These are phyloP conservation scores for Hyles lineata DNA, from an alignment of 2,888 invertebrate species.

Conservation along the genomic window DNA sequence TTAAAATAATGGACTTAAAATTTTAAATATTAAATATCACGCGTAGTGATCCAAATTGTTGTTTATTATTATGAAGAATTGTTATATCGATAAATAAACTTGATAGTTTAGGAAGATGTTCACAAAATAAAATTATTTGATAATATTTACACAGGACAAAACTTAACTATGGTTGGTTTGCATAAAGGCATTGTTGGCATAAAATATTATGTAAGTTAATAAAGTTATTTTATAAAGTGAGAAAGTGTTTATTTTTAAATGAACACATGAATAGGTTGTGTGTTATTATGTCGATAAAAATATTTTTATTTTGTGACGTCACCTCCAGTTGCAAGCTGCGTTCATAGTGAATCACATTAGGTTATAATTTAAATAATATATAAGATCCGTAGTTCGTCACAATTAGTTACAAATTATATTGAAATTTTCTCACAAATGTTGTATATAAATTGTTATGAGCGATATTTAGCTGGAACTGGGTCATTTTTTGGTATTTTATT, in stretches of 20 bases:
- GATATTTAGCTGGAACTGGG: neutral
- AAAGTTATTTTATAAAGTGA: too few species aligned
- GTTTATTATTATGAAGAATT: neutral
- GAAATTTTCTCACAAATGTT: neutral
- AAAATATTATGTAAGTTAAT: too few species aligned
- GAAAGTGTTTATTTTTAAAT: too few species aligned
- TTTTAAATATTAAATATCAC: neutral
- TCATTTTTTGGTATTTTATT: neutral
- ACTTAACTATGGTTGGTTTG: neutral
- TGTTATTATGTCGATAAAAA: neutral
- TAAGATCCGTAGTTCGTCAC: neutral
- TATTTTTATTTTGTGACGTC: neutral
- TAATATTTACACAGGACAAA: neutral
- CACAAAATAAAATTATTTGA: neutral
- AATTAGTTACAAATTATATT: neutral
- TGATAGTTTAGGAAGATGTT: neutral
- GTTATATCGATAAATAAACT: neutral
- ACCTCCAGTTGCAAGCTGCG: neutral
- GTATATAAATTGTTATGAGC: neutral
- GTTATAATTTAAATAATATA: neutral
- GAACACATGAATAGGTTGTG: too few species aligned
- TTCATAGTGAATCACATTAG: constrained; percentile 8
- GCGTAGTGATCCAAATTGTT: constrained; percentile 13
- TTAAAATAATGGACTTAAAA: neutral
- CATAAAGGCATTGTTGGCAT: neutral